Base-by-base conservation (phyloP, 2,888 invertebrate species). In the Limenitis camilla region DNA sequence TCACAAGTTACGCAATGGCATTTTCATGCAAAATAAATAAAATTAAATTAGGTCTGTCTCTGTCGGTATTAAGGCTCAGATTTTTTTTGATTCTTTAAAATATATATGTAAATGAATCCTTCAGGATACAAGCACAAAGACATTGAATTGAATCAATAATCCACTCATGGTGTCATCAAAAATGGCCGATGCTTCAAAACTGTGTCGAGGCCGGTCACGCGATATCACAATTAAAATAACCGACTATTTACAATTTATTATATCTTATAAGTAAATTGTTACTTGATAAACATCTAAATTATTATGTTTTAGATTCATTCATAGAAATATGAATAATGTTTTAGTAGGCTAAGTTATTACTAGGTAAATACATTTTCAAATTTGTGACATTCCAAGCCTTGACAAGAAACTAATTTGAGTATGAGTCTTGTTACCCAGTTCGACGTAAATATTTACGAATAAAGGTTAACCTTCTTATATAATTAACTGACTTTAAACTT, bases 181-280 rank as follows among this genome's bases (percentile, higher is more conserved):
- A 69, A 69, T 64, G 61, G 66, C 63, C 61, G 63, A 64, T 64
- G 62, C 66, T 74, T 66, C 62, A 70, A 64, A 76, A 75, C 56
- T 68, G 63, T 74, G 75, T 63, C 77, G 71, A 77, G 79, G 78
- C 46, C 72, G 58, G 69, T 67, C 83, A 83, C 81, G 82, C 83
- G 73, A 82, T 74, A 56, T 57, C 59, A 65, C 69, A 72, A 79
- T 80, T 76, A 78, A 66, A 75, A 71, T 70, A 68, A 71, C 35
- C 10, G 30, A 30, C 43, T 50, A 58, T 58, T 49, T 52, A 46
- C 51, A 51, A 49, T 46, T 42, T 51, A 47, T 45, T 47, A 52
- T 47, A 50, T 49, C 40, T 40, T 11, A 11, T 9, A 40, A 33
- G 43, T 44, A 38, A 50, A 50, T 11, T 40, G 11, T 39, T 44